A percentile compares a stretch with the other conserved stretches of the same genome.
These are phyloP conservation scores for Neopipo cinnamomea DNA, from an alignment of 2,113 vertebrate genomes.

Conservation along the genomic window DNA sequence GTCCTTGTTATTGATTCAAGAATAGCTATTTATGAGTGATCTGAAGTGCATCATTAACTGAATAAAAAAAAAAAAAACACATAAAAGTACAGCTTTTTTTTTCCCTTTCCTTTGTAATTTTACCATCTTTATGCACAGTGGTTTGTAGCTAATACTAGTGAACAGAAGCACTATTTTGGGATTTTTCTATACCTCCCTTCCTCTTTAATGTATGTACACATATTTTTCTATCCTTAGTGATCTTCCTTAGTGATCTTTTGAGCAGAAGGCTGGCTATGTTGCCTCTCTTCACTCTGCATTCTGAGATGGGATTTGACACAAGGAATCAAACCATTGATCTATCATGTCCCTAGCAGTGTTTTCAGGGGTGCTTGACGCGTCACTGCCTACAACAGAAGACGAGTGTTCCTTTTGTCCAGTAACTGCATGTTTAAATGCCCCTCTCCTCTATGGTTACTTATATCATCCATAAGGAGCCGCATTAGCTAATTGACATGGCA, in stretches of 20 bases:
- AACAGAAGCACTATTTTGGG: conserved; percentile 25
- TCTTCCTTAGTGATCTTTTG: neutral
- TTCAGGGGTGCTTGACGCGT: neutral
- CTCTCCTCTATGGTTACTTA: neutral
- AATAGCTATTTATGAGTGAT: neutral
- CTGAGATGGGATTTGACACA: conserved; percentile 8
- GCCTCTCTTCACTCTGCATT: conserved; percentile 13
- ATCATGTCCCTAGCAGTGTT: neutral
- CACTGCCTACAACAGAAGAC: neutral
- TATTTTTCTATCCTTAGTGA: neutral
- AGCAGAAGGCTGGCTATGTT: conserved; percentile 37
- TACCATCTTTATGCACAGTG: neutral
- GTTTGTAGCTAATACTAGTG: neutral
- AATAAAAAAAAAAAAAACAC: conserved; percentile 46
- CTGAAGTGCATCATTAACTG: conserved; percentile 3
- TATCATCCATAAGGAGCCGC: neutral
- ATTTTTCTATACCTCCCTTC: neutral
- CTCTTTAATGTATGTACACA: neutral
- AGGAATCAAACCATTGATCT: conserved; percentile 16
- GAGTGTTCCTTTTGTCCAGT: conserved; percentile 5
- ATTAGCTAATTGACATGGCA: neutral
- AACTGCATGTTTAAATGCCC: neutral
- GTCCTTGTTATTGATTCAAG: conserved; percentile 29
- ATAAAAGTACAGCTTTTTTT: neutral
- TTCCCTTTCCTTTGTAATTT: neutral